phyloP scores from a whole-genome alignment of 2,888 invertebrate genomes.

The Perizoma flavofasciatum region DNA sequence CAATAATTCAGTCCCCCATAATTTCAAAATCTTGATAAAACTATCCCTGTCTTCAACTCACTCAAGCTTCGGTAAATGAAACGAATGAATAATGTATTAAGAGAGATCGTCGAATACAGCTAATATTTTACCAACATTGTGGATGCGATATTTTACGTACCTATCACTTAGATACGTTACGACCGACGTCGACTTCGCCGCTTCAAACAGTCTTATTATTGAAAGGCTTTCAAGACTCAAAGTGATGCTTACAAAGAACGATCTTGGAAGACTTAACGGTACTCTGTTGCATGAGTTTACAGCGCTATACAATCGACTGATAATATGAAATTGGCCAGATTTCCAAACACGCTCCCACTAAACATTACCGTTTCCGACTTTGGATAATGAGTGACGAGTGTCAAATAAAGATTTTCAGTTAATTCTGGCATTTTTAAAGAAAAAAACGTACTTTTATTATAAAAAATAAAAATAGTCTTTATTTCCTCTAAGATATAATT shows the following conservation, averaged over 20 bases:
- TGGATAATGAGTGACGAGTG: too few species aligned
- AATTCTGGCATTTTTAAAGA: too few species aligned
- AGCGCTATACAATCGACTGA: too few species aligned
- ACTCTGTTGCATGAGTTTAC: too few species aligned
- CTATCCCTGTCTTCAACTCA: slow-evolving; percentile 45
- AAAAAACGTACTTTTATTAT: too few species aligned
- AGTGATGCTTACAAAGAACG: background rate
- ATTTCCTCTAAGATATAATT: too few species aligned
- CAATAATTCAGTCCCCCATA: background rate
- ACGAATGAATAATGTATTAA: slow-evolving; percentile 63
- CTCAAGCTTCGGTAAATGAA: slow-evolving; percentile 57
- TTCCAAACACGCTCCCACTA: too few species aligned
- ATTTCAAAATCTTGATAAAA: slow-evolving; percentile 9
- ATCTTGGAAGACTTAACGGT: background rate
- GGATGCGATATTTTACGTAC: slow-evolving; percentile 13
- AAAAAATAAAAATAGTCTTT: too few species aligned
- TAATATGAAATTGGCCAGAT: too few species aligned
- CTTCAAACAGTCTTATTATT: background rate
- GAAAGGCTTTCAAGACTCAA: background rate
- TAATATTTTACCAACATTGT: slow-evolving; percentile 47
- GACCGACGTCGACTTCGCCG: background rate
- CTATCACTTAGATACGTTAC: slow-evolving; percentile 25
- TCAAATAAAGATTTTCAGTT: too few species aligned
- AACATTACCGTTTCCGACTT: too few species aligned
- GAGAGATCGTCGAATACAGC: slow-evolving; percentile 42